Evolutionary conservation across 2,888 invertebrate genomes (phyloP).

Genomic region (Nephrocerus scutellatus): DNA sequence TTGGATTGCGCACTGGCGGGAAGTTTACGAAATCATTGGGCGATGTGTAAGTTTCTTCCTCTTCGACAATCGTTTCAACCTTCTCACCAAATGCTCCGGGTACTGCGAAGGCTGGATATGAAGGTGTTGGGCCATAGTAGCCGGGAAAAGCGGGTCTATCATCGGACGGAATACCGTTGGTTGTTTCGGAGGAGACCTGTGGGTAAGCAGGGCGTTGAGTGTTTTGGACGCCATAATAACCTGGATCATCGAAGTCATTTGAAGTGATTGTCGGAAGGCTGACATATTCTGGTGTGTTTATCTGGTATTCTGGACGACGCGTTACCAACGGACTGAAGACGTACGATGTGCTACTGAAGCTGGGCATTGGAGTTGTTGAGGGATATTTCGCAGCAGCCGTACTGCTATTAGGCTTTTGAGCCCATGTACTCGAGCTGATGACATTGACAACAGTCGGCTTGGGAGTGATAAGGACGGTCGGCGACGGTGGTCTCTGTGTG

Average conservation of each 20-base stretch:
- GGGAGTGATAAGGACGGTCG: slow-evolving; percentile 62
- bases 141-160: slow-evolving; percentile 44
- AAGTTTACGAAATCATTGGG: slow-evolving; percentile 70
- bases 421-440: slow-evolving; percentile 30
- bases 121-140: slow-evolving; percentile 45
- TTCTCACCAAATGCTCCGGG: slow-evolving; percentile 35
- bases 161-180: slow-evolving; percentile 35
- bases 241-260: slow-evolving; percentile 47
- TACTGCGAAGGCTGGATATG: slow-evolving; percentile 42
- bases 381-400: slow-evolving; percentile 20
- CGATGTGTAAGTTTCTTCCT: slow-evolving; percentile 57
- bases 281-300: slow-evolving; percentile 26
- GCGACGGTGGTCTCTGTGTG: slow-evolving; percentile 55
- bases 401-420: slow-evolving; percentile 22
- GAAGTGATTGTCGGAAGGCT: slow-evolving; percentile 32
- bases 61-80: slow-evolving; percentile 27
- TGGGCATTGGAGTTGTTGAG: slow-evolving; percentile 29
- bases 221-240: slow-evolving; percentile 37
- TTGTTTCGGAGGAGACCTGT: slow-evolving; percentile 31
- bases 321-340: slow-evolving; percentile 39
- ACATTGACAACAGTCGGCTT: slow-evolving; percentile 52
- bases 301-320: slow-evolving; percentile 29
- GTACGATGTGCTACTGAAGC: slow-evolving; percentile 45
- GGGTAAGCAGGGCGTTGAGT: slow-evolving; percentile 26
- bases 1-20: slow-evolving; percentile 78